Evolutionary conservation across 2,888 invertebrate species (phyloP), one percentile per base, ranked within the genome.

Genomic region (Polymixis lichenea): DNA sequence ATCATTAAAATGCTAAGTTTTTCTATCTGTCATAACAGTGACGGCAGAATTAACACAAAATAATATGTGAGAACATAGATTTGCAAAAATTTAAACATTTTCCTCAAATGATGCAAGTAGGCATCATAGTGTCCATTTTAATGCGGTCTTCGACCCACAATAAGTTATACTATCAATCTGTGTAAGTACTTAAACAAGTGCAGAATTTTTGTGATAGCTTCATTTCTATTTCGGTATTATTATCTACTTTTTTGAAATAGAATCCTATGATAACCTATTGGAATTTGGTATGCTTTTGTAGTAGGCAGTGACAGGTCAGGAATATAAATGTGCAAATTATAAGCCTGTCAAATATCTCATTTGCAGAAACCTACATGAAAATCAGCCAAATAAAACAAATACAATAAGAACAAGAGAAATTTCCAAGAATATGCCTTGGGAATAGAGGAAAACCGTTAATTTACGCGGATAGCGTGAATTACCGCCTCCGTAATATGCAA

Each of bases 371-470:
- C 11, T 38, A 19, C 38, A 49, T 2, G 6, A 38, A 0, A 15
- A 60, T 7, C 0, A 5, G 5, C 9, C 8, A 22, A 61, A 32
- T 28, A 22, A 8, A 38, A 25, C 0, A 8, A 56, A 53, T n/a
- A n/a, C 19, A n/a, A 9, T 17, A 32, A n/a, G 15, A 65, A 53
- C 15, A 17, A 43, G 22, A 13, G 22, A 25, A 17, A n/a, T 72
- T 55, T 46, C 46, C 32, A 60, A 15, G 53, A 73, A 13, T 51
- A 38, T 56, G 51, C n/a, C 15, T 70, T 53, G 17, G 68, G 51
- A 72, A 62, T 75, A 73, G 61, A 69, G 76, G 78, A 80, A 80
- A 84, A 68, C 66, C 69, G n/a, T 62, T 62, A 68, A 72, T 72
- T 75, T 58, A 71, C 71, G 46, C 71, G 66, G 66, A 76, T 60